Base-by-base conservation (phyloP, 92 coral and sea anemone species). In the Epizoanthus scotinus region DNA sequence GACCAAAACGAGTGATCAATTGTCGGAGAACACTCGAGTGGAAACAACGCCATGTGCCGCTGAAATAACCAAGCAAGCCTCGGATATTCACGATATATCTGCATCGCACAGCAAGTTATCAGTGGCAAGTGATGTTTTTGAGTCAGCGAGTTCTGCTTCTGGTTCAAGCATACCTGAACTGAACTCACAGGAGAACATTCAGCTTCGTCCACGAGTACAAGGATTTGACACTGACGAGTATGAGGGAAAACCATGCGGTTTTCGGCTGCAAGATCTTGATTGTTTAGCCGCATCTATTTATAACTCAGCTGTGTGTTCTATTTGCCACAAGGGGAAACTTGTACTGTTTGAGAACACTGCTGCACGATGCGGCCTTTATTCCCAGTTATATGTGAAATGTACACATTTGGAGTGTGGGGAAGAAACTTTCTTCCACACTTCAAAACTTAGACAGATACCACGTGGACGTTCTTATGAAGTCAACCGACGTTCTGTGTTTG, bases 401-500 rank as follows among this genome's bases (percentile, higher is more conserved):
- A 19, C 44, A 40, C 8, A 40, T 19, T 6, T 19, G 8, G 71
- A 28, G 53, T 40, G 71, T 12, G 22, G 54, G 42, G 29, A n/a
- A 67, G 54, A 40, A 7, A 66, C 71, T 10, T 66, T 5, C n/a
- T 38, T 66, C 47, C 71, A 66, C 71, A 38, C 52, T 67, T 38
- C 53, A 13, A 18, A 67, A 36, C 54, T 38, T 10, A 38, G 53
- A 18, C 0, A 67, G 6, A 38, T 67, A 19, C 71, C 71, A 67
- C 53, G 54, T 67, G 71, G 52, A 28, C 71, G 71, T 12, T 17
- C 24, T 1, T 70, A 49, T 13, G 38, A 49, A 70, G 50, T 70
- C 75, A 70, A 70, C 57, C 50, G 60, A 47, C 75, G 59, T 40
- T 70, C 75, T 70, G 59, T 44, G 25, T 70, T 49, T 70, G 75